phyloP scores from a whole-genome alignment of 2,888 invertebrate genomes.

The Mamestra brassicae region DNA sequence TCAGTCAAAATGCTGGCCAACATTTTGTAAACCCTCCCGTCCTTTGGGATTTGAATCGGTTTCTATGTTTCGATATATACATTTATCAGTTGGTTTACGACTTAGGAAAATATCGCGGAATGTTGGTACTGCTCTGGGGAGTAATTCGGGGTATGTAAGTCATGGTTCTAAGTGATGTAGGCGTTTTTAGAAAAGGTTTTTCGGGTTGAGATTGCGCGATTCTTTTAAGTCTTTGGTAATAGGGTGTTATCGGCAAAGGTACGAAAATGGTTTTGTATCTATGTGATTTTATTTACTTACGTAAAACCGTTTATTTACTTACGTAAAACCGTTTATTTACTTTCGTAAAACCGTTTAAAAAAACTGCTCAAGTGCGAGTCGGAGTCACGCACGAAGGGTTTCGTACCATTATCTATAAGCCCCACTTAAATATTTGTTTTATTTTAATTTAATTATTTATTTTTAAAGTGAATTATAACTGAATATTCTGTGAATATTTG shows the following conservation, averaged over 20 bases:
- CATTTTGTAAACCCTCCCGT: constrained; percentile 49
- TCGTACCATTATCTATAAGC: too few relatives aligned
- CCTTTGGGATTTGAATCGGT: constrained; percentile 62
- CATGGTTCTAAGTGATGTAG: constrained; percentile 67
- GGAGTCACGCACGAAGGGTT: too few relatives aligned
- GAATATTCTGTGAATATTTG: too few relatives aligned
- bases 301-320: too few relatives aligned
- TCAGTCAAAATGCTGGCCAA: constrained; percentile 54
- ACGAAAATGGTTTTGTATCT: not conserved
- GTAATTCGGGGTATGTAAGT: constrained; percentile 64
- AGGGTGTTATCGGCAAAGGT: not conserved
- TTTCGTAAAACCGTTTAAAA: too few relatives aligned
- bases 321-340: too few relatives aligned
- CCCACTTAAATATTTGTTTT: too few relatives aligned
- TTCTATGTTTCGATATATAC: constrained; percentile 62
- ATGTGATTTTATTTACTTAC: not conserved
- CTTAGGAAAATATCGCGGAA: constrained; percentile 63
- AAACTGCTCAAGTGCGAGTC: too few relatives aligned
- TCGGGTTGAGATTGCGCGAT: constrained; percentile 31
- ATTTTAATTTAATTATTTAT: too few relatives aligned
- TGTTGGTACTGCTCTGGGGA: constrained; percentile 58
- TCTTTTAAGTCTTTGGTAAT: constrained; percentile 22
- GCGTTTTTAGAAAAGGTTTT: constrained; percentile 49
- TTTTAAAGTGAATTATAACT: too few relatives aligned
- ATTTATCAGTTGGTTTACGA: constrained; percentile 68